phyloP scores from a whole-genome alignment of 2,113 vertebrate species.

The Corythoichthys intestinalis region DNA sequence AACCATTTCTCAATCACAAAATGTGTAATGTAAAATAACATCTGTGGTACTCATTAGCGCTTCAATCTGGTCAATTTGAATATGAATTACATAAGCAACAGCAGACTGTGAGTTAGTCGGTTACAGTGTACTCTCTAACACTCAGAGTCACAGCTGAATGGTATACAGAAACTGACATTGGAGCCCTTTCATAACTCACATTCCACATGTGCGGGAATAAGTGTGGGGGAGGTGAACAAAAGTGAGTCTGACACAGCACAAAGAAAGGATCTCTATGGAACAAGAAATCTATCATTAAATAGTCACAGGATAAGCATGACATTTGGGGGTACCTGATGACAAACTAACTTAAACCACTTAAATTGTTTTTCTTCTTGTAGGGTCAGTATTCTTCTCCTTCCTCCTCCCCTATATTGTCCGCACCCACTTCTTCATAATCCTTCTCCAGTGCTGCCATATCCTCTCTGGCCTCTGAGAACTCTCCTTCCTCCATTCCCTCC shows the following conservation, averaged over 20 bases:
- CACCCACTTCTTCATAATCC: conserved; percentile 84
- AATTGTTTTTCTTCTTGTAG: conserved; percentile 1
- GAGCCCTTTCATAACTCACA: conserved; percentile 64
- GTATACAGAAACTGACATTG: conserved; percentile 57
- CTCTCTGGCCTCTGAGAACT: conserved; percentile 77
- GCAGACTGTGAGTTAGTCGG: conserved; percentile 20
- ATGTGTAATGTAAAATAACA: conserved; percentile 28
- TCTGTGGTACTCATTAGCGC: conserved; percentile 45
- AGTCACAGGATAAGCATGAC: background rate
- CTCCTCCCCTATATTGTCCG: conserved; percentile 64
- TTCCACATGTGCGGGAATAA: conserved; percentile 53
- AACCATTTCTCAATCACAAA: conserved; percentile 12
- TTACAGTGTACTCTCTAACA: conserved; percentile 23
- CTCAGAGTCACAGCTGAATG: conserved; percentile 59
- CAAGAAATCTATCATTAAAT: background rate
- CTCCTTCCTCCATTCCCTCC: conserved; percentile 76
- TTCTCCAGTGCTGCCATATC: conserved; percentile 80
- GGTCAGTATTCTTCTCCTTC: conserved; percentile 66
- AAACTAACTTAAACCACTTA: background rate
- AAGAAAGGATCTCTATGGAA: conserved; percentile 6
- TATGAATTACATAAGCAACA: conserved; percentile 49
- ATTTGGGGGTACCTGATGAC: background rate
- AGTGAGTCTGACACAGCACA: conserved; percentile 15
- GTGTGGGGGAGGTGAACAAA: conserved; percentile 55
- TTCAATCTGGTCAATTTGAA: conserved; percentile 31